phyloP scores from a whole-genome alignment of 2,113 vertebrate species.

The Rattus rattus region DNA sequence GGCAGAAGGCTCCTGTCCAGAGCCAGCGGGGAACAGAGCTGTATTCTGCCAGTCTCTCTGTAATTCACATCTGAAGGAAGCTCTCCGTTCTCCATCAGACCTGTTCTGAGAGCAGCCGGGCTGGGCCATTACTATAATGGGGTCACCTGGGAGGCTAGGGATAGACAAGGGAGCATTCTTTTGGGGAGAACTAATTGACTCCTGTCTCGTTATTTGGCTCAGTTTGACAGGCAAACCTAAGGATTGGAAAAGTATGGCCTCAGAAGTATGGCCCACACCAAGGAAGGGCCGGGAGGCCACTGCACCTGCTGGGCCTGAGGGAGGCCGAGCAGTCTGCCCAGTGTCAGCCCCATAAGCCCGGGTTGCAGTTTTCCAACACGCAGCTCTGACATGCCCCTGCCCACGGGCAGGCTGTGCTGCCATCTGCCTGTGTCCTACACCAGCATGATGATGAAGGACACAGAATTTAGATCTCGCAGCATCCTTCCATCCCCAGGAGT shows the following conservation, averaged over 20 bases:
- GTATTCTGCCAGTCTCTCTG: constrained; percentile 55
- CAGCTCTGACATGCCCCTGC: neutral
- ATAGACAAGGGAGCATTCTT: constrained; percentile 85
- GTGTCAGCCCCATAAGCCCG: neutral
- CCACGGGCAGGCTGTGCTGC: neutral
- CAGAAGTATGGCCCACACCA: constrained; percentile 54
- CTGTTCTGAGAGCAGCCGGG: constrained; percentile 71
- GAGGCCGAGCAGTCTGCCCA: neutral
- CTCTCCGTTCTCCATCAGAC: constrained; percentile 52
- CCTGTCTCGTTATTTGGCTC: constrained; percentile 82
- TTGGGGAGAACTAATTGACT: constrained; percentile 86
- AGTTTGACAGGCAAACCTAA: constrained; percentile 84
- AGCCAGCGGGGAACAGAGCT: constrained; percentile 70
- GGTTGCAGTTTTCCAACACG: neutral
- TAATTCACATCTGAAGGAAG: constrained; percentile 68
- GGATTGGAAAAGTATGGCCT: constrained; percentile 79
- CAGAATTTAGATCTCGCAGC: neutral
- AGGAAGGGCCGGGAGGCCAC: constrained; percentile 40
- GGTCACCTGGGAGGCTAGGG: constrained; percentile 87
- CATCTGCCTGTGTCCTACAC: constrained; percentile 57
- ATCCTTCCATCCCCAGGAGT: neutral
- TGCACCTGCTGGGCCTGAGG: constrained; percentile 45
- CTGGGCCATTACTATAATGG: constrained; percentile 87
- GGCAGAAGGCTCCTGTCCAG: constrained; percentile 74
- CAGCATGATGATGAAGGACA: constrained; percentile 23